Evolutionary conservation across 2,113 vertebrate genomes (phyloP).

Genomic region (Pseudorhombus dupliciocellatus): DNA sequence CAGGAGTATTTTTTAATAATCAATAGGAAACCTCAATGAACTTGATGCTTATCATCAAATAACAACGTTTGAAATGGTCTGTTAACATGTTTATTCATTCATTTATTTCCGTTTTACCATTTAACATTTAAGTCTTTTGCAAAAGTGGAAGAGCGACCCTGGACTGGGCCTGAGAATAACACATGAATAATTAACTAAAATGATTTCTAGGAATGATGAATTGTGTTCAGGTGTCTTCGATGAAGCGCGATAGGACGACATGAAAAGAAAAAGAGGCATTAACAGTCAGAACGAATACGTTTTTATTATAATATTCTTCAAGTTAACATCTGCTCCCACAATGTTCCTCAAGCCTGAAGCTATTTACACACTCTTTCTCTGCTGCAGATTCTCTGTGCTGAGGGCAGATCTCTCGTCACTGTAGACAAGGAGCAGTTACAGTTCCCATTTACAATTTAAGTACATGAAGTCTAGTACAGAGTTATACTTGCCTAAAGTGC

Average conservation of each 20-base stretch:
- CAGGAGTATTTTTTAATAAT: too few relatives aligned
- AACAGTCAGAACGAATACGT: slow-evolving; percentile 69
- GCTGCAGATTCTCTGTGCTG: slow-evolving; percentile 55
- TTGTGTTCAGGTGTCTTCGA: background rate
- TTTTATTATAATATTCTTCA: slow-evolving; percentile 71
- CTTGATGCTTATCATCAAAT: too few relatives aligned
- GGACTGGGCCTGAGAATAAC: too few relatives aligned
- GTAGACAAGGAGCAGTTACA: background rate
- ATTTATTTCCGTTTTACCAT: too few relatives aligned
- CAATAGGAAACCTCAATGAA: too few relatives aligned
- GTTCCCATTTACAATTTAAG: background rate
- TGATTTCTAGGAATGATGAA: background rate
- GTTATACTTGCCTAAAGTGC: background rate
- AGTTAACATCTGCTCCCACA: slow-evolving; percentile 58
- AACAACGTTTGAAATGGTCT: too few relatives aligned
- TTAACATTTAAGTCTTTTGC: too few relatives aligned
- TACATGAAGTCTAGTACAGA: background rate
- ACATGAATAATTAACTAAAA: background rate
- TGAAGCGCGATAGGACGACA: background rate
- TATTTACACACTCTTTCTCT: slow-evolving; percentile 72
- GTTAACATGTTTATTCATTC: too few relatives aligned
- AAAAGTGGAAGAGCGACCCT: too few relatives aligned
- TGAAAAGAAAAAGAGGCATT: background rate
- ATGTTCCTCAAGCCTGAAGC: slow-evolving; percentile 57
- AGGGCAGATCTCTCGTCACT: slow-evolving; percentile 35